Evolutionary conservation across 2,888 invertebrate species (phyloP).

Genomic region (Helobdella robusta): DNA sequence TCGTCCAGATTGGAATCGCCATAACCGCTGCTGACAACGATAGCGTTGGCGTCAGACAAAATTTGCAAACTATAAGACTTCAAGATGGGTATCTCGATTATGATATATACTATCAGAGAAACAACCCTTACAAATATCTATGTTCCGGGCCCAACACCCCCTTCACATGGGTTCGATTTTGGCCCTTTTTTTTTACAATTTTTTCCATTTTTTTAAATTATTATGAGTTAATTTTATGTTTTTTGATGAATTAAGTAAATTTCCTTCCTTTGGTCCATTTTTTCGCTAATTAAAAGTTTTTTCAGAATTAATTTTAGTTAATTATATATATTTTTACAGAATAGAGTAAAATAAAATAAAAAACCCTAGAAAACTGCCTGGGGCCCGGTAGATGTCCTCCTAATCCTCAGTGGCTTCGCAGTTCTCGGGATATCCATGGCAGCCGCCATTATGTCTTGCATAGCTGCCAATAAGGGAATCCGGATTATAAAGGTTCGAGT

Average conservation of each 20-base stretch:
- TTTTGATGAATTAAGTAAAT: no score
- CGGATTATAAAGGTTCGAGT: slow-evolving; percentile 2
- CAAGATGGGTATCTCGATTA: slow-evolving; percentile 15
- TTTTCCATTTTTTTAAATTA: not conserved
- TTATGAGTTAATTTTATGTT: no score
- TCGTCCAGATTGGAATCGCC: slow-evolving; percentile 13
- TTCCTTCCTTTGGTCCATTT: no score
- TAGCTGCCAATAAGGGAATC: slow-evolving; percentile 16
- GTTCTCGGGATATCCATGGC: slow-evolving; percentile 1
- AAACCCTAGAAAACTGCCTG: slow-evolving; percentile 7
- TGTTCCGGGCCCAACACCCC: slow-evolving; percentile 20
- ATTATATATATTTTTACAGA: not conserved
- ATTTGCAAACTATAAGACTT: not conserved
- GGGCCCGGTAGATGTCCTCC: slow-evolving; percentile 24
- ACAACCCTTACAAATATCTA: slow-evolving; percentile 19
- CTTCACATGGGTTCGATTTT: slow-evolving; percentile 19
- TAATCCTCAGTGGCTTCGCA: slow-evolving; percentile 21
- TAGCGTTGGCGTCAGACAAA: not conserved
- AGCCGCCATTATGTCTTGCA: slow-evolving; percentile 18
- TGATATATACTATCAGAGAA: slow-evolving; percentile 23
- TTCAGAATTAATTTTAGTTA: not conserved
- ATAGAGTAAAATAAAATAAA: no score
- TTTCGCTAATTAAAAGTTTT: no score
- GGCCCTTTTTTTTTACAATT: not conserved
- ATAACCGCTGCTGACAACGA: slow-evolving; percentile 17